Percentiles rank a stretch among this genome's conserved stretches.
Evolutionary conservation across 2,113 vertebrate genomes (phyloP).

Genomic region (Leucopsar rothschildi): DNA sequence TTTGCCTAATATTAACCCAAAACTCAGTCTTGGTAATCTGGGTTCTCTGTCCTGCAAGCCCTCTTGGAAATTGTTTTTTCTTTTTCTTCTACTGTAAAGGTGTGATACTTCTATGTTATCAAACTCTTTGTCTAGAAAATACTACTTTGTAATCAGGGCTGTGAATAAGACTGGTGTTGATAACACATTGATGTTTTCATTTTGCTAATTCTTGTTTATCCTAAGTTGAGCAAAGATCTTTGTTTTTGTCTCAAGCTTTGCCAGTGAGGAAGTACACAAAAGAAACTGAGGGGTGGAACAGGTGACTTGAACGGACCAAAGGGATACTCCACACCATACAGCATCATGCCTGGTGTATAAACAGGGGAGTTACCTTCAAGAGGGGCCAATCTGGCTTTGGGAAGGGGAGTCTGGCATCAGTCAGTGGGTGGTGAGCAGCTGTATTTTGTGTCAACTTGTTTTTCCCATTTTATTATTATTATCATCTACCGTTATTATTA

Average conservation of each 20-base stretch:
- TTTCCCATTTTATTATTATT: background rate
- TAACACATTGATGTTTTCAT: background rate
- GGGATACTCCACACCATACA: background rate
- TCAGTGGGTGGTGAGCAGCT: background rate
- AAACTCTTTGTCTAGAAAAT: background rate
- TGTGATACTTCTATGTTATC: background rate
- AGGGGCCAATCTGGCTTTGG: background rate
- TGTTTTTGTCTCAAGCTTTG: background rate
- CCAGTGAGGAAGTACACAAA: background rate
- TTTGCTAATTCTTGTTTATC: background rate
- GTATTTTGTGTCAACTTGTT: background rate
- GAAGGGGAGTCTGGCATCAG: fast-evolving
- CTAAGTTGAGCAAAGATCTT: background rate
- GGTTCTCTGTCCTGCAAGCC: background rate
- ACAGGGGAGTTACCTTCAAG: background rate
- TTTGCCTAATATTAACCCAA: background rate
- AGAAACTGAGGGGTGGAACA: background rate
- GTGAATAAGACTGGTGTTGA: background rate
- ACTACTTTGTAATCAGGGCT: background rate
- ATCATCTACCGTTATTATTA: background rate
- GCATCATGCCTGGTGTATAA: no score
- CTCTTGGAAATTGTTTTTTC: background rate
- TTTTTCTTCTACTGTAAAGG: background rate
- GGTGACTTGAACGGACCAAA: background rate
- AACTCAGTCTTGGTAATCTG: background rate